Base-by-base conservation (phyloP, 2,113 vertebrate genomes). In the Galemys pyrenaicus region DNA sequence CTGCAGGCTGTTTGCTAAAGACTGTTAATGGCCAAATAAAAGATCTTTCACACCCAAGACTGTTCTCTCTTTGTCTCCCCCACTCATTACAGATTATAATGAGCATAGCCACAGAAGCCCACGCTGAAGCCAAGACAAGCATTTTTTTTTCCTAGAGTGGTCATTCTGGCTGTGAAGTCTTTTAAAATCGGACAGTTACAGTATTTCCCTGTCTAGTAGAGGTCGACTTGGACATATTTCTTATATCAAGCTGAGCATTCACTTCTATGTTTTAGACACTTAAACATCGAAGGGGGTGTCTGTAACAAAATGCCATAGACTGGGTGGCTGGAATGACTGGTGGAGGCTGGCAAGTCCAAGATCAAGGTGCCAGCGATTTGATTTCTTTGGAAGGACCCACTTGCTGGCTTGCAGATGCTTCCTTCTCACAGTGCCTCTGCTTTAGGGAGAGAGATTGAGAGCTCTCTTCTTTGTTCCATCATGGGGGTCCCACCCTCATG, bases 21-120 rank as follows among this genome's bases (percentile, higher is more conserved):
- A 60, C 28, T 58, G 91, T 92, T 96, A 97, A 97, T 92, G 74
- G 82, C 46, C 89, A 96, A 90, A 73, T 95, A 89, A 94, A 89
- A 87, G 87, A 90, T 58, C 24, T 60, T 95, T 95, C 88, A 90
- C 70, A 80, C 32, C 54, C 39, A 64, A 75, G 71, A 65, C 0
- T 64, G 58, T 49, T 87, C 70, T 56, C 37, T 68, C 46, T 94
- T n/a, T 58, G 49, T 35, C 35, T 90, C 58, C 35, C n/a, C 24
- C 1, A 37, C 41, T 8, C 35, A 4, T 78, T 64, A 60, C 32
- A 71, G 70, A 67, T 71, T 51, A 32, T 74, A 80, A 78, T 78
- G 84, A 89, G 39, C 35, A 44, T 1, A 19, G 86, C 35, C 58
- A 51, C 91, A 70, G 51, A 56, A 91, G 56, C 15, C 56, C 44